A percentile compares a stretch with the other conserved stretches of the same genome.
Evolutionary conservation across 2,113 vertebrate species (phyloP).

Genomic region (Chionodraco myersi): DNA sequence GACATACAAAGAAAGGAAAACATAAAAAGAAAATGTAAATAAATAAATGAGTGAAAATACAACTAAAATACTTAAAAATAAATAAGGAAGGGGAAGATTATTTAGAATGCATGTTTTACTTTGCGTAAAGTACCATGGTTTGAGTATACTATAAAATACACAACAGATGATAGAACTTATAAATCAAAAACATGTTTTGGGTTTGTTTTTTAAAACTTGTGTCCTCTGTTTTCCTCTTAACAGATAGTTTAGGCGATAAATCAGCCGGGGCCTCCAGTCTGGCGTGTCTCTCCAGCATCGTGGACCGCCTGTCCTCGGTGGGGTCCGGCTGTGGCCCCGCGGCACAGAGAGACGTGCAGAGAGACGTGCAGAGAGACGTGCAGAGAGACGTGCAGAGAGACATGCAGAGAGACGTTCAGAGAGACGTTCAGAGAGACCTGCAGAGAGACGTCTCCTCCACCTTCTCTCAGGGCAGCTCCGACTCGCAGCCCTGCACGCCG

Average conservation of each 20-base stretch:
- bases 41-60: no score
- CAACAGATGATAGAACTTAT: neutral
- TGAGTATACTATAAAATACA: no score
- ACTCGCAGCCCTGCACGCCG: constrained; percentile 89
- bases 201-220: neutral
- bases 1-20: no score
- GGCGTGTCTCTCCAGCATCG: constrained; percentile 96
- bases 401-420: neutral
- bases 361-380: constrained; percentile 76
- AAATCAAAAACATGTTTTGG: neutral
- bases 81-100: no score
- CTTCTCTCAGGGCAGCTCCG: constrained; percentile 84
- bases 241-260: constrained; percentile 83
- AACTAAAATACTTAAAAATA: no score
- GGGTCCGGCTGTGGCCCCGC: constrained; percentile 78
- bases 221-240: neutral
- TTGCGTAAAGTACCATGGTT: neutral
- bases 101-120: neutral
- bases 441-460: constrained; percentile 48
- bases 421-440: no score
- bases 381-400: constrained; percentile 80
- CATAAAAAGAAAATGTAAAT: no score
- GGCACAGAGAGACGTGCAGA: constrained; percentile 79
- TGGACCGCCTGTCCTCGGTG: constrained; percentile 91
- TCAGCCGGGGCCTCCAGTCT: constrained; percentile 88